phyloP scores from a whole-genome alignment of 2,113 vertebrate genomes.

The Ivindomyrus marchei region DNA sequence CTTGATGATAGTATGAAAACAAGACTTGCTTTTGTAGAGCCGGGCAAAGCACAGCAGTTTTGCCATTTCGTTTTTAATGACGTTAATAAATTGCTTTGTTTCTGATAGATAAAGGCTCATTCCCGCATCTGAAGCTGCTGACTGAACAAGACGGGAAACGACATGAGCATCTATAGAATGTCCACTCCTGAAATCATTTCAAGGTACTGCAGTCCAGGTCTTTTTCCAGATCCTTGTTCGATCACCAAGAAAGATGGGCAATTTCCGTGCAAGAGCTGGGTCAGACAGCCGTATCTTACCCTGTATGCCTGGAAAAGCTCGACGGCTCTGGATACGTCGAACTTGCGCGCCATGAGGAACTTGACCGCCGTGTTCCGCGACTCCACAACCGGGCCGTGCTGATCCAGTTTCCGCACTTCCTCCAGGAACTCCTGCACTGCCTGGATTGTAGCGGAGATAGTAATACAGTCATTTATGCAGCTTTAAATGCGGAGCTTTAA shows the following conservation, averaged over 20 bases:
- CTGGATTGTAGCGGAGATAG: constrained; percentile 39
- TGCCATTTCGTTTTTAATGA: not conserved
- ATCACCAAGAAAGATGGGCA: not conserved
- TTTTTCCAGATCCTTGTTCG: not conserved
- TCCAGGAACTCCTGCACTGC: constrained; percentile 69
- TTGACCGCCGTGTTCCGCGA: constrained; percentile 68
- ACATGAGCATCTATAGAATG: not conserved
- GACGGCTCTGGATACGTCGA: constrained; percentile 68
- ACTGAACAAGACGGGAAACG: not conserved
- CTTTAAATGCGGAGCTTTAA: not conserved
- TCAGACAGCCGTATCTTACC: constrained; percentile 41
- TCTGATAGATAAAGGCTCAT: not conserved
- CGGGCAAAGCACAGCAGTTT: not conserved
- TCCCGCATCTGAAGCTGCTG: not conserved
- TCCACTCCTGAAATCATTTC: not conserved
- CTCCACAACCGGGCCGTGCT: constrained; percentile 60
- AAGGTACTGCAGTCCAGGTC: not conserved
- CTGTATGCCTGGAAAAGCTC: constrained; percentile 72
- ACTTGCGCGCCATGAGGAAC: constrained; percentile 76
- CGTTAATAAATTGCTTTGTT: not conserved
- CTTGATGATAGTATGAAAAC: not conserved
- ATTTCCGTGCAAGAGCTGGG: not conserved
- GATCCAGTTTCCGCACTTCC: constrained; percentile 60
- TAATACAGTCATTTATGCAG: not conserved
- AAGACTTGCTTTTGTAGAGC: not conserved